Percentiles rank a stretch among this genome's conserved stretches.
These are phyloP conservation scores for Pycnomerus fuliginosus DNA, from an alignment of 2,888 invertebrate species.

Conservation along the genomic window DNA sequence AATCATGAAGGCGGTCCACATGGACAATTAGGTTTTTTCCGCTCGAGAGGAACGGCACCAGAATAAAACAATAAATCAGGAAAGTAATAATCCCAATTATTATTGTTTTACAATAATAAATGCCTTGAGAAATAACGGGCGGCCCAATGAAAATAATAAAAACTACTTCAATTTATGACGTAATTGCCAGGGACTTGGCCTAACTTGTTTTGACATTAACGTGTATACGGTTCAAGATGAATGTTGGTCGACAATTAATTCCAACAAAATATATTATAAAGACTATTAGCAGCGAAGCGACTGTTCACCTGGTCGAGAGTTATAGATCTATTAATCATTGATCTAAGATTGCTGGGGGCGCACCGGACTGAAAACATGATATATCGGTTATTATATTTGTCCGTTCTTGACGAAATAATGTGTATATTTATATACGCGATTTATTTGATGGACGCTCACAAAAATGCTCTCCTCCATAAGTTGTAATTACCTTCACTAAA, in stretches of 20 bases:
- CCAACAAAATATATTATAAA: constrained; percentile 45
- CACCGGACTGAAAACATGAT: constrained; percentile 29
- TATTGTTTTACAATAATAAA: constrained; percentile 39
- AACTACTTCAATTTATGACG: constrained; percentile 42
- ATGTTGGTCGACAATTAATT: constrained; percentile 49
- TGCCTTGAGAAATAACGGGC: constrained; percentile 33
- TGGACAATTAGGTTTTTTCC: no score
- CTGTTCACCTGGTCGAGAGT: constrained; percentile 47
- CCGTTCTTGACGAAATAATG: constrained; percentile 48
- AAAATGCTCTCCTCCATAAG: constrained; percentile 1
- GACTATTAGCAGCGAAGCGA: constrained; percentile 41
- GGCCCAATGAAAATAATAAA: constrained; percentile 33
- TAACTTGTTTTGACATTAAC: constrained; percentile 47
- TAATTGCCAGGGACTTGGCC: constrained; percentile 37
- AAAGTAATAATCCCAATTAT: constrained; percentile 42
- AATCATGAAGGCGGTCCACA: no score
- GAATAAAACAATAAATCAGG: constrained; percentile 42
- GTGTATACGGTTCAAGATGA: constrained; percentile 41
- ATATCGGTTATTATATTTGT: constrained; percentile 45
- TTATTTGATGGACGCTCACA: constrained; percentile 27
- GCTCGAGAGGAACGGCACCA: no score
- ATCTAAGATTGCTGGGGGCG: constrained; percentile 40
- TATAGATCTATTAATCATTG: constrained; percentile 49
- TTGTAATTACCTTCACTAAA: background rate
- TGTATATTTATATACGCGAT: constrained; percentile 38